Evolutionary conservation across 2,797 vertebrate species (phyloP), one percentile per base, ranked within the genome.

Genomic region (Sebastes variabilis): DNA sequence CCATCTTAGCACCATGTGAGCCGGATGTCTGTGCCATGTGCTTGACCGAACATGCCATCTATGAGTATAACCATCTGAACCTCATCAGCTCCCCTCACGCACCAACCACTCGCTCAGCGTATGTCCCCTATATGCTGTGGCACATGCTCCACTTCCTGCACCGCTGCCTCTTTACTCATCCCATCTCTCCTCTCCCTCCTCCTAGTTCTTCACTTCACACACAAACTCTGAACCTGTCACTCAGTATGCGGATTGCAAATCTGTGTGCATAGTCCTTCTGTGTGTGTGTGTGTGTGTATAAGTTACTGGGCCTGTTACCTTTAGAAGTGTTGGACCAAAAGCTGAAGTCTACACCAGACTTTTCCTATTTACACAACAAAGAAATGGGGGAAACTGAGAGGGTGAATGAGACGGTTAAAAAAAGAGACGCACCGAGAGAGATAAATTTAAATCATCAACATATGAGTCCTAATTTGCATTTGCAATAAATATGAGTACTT

Each of bases 141-240:
- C 62, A 86, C 74, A 89, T 72, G 79, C 73, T 52, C 54, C 82
- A 82, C 79, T 84, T 85, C 78, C 59, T 66, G 81, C 87, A 64
- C 64, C 66, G 16, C 75, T 79, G 80, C 79, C 60, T 84, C 68
- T 80, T 78, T 77, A 81, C 75, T 71, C 79, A 77, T 79, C 72
- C 71, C 60, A 75, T 66, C 74, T 74, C 27, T 80, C 76, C 25
- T 61, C 73, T 82, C 22, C 6, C 18, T 72, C 59, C 36, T 22
- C 49, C 61, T 82, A 72, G 65, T 81, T 86, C 60, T 66, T 73
- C 59, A 66, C 59, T 58, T 80, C 66, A 66, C 70, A 75, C 25
- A 79, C 46, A 62, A 58, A 42, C 52, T 74, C 36, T 30, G n/a
- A 79, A 69, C 49, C 66, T 59, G 59, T 79, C 80, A 83, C 60